Evolutionary conservation across 2,113 vertebrate species (phyloP).

Genomic region (Carlito syrichta): DNA sequence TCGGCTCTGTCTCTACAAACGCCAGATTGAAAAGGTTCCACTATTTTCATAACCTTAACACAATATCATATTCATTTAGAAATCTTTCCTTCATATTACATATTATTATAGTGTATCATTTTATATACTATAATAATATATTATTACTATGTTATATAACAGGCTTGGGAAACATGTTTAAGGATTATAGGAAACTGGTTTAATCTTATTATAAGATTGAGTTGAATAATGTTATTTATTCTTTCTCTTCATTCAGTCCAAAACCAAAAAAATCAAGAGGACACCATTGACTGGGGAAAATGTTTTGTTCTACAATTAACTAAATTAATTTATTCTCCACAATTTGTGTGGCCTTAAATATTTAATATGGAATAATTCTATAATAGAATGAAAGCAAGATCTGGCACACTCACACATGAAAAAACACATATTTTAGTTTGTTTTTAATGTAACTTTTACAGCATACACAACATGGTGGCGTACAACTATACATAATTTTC

Average conservation of each 20-base stretch:
- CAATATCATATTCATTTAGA: background rate
- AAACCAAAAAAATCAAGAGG: slow-evolving; percentile 27
- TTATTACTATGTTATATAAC: too few species aligned
- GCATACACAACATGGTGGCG: background rate
- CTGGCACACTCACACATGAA: background rate
- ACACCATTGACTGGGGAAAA: background rate
- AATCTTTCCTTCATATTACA: background rate
- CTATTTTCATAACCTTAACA: background rate
- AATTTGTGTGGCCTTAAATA: slow-evolving; percentile 30
- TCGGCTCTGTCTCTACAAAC: background rate
- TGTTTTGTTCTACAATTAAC: slow-evolving; percentile 32
- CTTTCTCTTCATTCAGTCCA: background rate
- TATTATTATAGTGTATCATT: too few species aligned
- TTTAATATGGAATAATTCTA: slow-evolving; percentile 28
- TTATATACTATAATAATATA: too few species aligned
- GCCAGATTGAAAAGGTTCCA: background rate
- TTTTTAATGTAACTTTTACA: background rate
- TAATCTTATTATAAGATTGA: slow-evolving; percentile 9
- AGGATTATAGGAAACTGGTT: background rate
- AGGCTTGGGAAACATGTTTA: background rate
- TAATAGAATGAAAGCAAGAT: background rate
- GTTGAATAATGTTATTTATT: background rate
- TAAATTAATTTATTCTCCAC: slow-evolving; percentile 26
- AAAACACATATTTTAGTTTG: background rate
- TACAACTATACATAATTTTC: background rate